Percentiles rank a stretch among this genome's conserved stretches.
These are phyloP conservation scores for Grantiella picta DNA, from an alignment of 2,113 vertebrate genomes.

Conservation along the genomic window DNA sequence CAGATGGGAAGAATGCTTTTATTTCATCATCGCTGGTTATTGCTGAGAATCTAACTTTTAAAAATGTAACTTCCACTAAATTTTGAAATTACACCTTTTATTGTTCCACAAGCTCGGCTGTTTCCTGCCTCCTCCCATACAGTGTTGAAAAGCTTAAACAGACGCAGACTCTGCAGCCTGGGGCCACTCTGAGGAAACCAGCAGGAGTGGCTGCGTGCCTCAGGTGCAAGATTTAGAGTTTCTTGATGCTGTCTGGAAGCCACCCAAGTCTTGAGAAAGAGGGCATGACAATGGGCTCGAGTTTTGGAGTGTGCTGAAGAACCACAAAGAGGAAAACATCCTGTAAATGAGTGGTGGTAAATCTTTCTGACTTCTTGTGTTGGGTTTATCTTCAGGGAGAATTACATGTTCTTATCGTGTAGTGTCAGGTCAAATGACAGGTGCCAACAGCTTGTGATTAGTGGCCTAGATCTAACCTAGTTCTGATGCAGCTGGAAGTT, in stretches of 20 bases:
- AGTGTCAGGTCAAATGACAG: neutral
- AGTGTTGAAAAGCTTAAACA: neutral
- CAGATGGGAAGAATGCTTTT: neutral
- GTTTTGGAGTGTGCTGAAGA: neutral
- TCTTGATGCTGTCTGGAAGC: neutral
- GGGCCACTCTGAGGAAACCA: neutral
- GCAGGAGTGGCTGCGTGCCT: neutral
- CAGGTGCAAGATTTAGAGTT: neutral
- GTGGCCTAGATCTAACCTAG: neutral
- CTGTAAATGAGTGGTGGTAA: neutral
- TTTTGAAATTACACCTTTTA: neutral
- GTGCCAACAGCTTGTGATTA: neutral
- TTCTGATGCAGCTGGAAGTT: neutral
- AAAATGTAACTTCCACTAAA: neutral
- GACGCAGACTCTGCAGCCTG: neutral
- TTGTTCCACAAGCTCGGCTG: neutral
- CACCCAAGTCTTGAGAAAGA: neutral
- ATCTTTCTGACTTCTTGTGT: neutral
- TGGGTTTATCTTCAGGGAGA: neutral
- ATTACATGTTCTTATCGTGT: neutral
- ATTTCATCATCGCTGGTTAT: neutral
- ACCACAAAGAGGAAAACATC: neutral
- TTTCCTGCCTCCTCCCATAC: neutral
- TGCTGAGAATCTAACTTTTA: neutral
- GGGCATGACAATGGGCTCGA: fast-evolving